Conservation (phyloP, 2,113 vertebrate species). For the Podarcis cretensis region DNA sequence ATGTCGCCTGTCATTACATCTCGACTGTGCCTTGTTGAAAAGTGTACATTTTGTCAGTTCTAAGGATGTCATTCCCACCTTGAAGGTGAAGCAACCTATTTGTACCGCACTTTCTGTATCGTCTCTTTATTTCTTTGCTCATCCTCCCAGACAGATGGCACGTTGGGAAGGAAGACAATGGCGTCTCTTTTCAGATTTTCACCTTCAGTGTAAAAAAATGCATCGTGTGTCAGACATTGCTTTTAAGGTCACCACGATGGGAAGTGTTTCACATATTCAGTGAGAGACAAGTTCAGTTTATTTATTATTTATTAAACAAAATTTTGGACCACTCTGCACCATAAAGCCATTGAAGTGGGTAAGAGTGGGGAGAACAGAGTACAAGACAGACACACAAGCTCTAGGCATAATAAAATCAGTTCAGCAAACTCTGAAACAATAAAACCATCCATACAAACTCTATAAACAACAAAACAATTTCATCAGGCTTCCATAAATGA, state of each 20-base stretch:
- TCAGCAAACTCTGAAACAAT: too few relatives aligned
- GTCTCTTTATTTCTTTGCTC: not conserved
- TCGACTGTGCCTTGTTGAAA: not conserved
- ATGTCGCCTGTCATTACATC: not conserved
- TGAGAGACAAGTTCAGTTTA: constrained; percentile 44
- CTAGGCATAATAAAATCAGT: too few relatives aligned
- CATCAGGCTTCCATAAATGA: constrained; percentile 45
- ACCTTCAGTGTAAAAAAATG: constrained; percentile 5
- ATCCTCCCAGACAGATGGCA: not conserved
- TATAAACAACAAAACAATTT: too few relatives aligned
- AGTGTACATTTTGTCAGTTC: not conserved
- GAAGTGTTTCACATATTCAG: constrained; percentile 65
- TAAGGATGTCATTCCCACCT: not conserved
- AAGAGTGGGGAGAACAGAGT: too few relatives aligned
- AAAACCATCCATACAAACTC: too few relatives aligned
- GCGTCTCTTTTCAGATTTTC: constrained; percentile 8
- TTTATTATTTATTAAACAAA: too few relatives aligned
- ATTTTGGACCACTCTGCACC: too few relatives aligned
- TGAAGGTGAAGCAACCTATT: constrained; percentile 1
- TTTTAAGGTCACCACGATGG: constrained; percentile 60
- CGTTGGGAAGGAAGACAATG: not conserved
- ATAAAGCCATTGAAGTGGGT: too few relatives aligned
- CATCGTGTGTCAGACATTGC: not conserved
- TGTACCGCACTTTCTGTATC: not conserved
- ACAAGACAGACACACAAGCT: too few relatives aligned